phyloP scores from a whole-genome alignment of 2,113 vertebrate species.

The Siphamia tubifer region DNA sequence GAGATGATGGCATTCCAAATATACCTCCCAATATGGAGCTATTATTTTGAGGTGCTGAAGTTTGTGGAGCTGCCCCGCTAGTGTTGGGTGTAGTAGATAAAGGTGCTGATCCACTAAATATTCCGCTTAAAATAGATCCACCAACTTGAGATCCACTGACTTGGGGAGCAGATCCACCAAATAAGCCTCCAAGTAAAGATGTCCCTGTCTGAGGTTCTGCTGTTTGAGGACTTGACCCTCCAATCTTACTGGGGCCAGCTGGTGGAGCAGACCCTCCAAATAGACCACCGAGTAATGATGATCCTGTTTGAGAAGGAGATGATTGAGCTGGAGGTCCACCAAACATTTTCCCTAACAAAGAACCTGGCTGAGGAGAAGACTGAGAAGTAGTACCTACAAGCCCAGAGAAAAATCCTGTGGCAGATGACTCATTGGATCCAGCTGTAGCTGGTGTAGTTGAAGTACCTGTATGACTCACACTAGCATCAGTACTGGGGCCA shows the following conservation, averaged over 20 bases:
- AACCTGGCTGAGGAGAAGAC: slow-evolving; percentile 67
- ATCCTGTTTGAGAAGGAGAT: slow-evolving; percentile 51
- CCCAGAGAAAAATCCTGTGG: slow-evolving; percentile 65
- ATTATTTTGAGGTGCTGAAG: slow-evolving; percentile 34
- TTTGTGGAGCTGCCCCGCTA: slow-evolving; percentile 42
- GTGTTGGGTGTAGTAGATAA: slow-evolving; percentile 28
- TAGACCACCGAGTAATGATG: slow-evolving; percentile 65
- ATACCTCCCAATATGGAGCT: slow-evolving; percentile 54
- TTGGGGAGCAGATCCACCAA: slow-evolving; percentile 63
- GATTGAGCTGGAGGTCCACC: slow-evolving; percentile 76
- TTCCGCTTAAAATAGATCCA: slow-evolving; percentile 67
- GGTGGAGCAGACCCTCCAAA: slow-evolving; percentile 61
- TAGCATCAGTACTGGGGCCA: slow-evolving; percentile 37
- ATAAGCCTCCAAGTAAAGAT: slow-evolving; percentile 67
- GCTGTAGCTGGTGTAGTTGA: slow-evolving; percentile 4
- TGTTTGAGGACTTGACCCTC: slow-evolving; percentile 30
- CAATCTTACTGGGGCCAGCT: slow-evolving; percentile 25
- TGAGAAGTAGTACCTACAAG: slow-evolving; percentile 57
- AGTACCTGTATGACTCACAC: not conserved
- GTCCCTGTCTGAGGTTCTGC: slow-evolving; percentile 37
- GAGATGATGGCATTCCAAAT: slow-evolving; percentile 56
- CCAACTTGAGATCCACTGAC: slow-evolving; percentile 49
- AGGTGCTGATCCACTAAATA: slow-evolving; percentile 56
- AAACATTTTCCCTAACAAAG: slow-evolving; percentile 84
- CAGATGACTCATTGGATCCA: slow-evolving; percentile 38